Percentiles rank a stretch among this genome's conserved stretches.
Conservation (phyloP, 2,113 vertebrate species). For the Dolichotis patagonum region DNA sequence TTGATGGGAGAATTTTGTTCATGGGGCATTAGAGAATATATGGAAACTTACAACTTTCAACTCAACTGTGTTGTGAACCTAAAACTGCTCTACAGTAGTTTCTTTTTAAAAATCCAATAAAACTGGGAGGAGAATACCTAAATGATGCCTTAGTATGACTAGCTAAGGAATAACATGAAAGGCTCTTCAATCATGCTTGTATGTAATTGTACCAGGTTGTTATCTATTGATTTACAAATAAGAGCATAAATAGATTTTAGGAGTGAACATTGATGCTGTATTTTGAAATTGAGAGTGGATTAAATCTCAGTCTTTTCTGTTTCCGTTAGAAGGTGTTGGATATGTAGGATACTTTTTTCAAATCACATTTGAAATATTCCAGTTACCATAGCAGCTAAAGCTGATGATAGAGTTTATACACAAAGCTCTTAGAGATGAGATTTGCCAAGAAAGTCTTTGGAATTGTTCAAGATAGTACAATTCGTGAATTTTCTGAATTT, state of each 20-base stretch:
- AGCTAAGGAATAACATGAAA: slow-evolving; percentile 28
- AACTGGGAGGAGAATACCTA: slow-evolving; percentile 33
- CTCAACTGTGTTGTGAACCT: slow-evolving; percentile 27
- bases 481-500: background rate
- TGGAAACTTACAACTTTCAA: background rate
- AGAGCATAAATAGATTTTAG: slow-evolving; percentile 45
- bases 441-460: slow-evolving; percentile 80
- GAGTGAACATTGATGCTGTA: slow-evolving; percentile 29
- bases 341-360: slow-evolving; percentile 79
- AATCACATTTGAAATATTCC: slow-evolving; percentile 86
- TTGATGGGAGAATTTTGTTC: background rate
- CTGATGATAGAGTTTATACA: slow-evolving; percentile 85
- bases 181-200: background rate
- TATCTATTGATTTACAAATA: slow-evolving; percentile 62
- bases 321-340: slow-evolving; percentile 72
- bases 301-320: slow-evolving; percentile 66
- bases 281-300: slow-evolving; percentile 68
- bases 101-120: background rate
- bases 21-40: background rate
- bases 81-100: background rate
- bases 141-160: slow-evolving; percentile 41
- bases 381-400: slow-evolving; percentile 86
- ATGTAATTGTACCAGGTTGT: background rate
- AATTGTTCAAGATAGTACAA: slow-evolving; percentile 69
- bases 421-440: slow-evolving; percentile 78